Base-by-base conservation (phyloP, 2,113 vertebrate genomes). In the Nestor notabilis region DNA sequence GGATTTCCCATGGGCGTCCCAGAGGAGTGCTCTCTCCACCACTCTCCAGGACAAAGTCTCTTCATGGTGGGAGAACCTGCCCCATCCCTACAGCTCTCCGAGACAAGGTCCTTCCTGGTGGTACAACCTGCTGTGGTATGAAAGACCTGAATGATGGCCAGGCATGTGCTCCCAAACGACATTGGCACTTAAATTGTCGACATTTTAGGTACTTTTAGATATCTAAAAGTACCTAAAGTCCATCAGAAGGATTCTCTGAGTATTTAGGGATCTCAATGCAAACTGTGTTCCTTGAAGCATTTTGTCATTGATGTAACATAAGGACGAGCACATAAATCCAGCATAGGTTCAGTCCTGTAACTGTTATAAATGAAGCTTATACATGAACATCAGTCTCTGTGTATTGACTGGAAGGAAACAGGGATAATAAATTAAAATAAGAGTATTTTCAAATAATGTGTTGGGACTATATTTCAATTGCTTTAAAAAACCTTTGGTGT, bases 31-130 rank as follows among this genome's bases (percentile, higher is more conserved):
- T 10, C 10, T 1, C 44, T 66, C 49, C 60, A 3, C 1, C 8
- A 8, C 46, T 71, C 50, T 35, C 35, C 82, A 77, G 35, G 49
- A 37, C 13, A 20, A 76, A 3, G 4, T 37, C 63, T 66, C 21
- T 35, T 75, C 4, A 0, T 8, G 23, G 7, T 37, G 74, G 52
- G 46, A n/a, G 23, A 16, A 5, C 18, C 23, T 35, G 1, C 2
- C 6, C 7, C 44, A 13, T 43, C 31, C 47, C 24, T 35, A 2
- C 5, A 2, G 8, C 23, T 85, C 35, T 58, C 35, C 53, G 44
- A 24, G 35, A 78, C 31, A 50, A 60, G 7, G 19, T 61, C 33
- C 43, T 5, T 58, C 3, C 1, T 37, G 10, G 37, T 33, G 27
- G 44, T 33, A 37, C 39, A 66, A 21, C 27, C 11, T 37, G 8